Conservation (phyloP, 2,113 vertebrate species). For the Pangasianodon hypophthalmus region DNA sequence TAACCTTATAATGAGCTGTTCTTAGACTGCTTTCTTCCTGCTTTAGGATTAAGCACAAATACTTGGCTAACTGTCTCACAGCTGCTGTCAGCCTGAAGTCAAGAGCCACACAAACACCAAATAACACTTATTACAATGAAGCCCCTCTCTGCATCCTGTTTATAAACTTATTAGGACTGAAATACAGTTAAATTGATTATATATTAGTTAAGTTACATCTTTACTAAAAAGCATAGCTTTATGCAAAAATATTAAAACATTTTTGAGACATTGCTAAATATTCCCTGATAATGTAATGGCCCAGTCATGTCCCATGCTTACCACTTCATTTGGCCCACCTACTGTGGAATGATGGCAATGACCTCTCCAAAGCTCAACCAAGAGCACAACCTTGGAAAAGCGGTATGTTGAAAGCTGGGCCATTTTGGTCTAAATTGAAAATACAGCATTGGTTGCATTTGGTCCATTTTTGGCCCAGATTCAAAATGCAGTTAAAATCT, state of each 20-base stretch:
- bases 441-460: not conserved
- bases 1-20: not conserved
- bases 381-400: not conserved
- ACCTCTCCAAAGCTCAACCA: not conserved
- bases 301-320: not conserved
- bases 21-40: not conserved
- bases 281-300: not conserved
- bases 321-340: not conserved
- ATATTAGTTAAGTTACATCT: not conserved
- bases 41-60: slow-evolving; percentile 14
- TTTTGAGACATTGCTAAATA: not conserved
- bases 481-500: not conserved
- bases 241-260: not conserved
- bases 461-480: not conserved
- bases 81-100: not conserved
- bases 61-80: not conserved
- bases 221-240: not conserved
- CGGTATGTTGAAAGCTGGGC: not conserved
- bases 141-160: not conserved
- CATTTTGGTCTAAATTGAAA: not conserved
- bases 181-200: slow-evolving; percentile 11
- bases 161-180: not conserved
- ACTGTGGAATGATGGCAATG: not conserved
- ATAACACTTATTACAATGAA: not conserved
- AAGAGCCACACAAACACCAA: not conserved